Evolutionary conservation across 2,888 invertebrate species (phyloP), one percentile per base, ranked within the genome.

Genomic region (Allygus modestus): DNA sequence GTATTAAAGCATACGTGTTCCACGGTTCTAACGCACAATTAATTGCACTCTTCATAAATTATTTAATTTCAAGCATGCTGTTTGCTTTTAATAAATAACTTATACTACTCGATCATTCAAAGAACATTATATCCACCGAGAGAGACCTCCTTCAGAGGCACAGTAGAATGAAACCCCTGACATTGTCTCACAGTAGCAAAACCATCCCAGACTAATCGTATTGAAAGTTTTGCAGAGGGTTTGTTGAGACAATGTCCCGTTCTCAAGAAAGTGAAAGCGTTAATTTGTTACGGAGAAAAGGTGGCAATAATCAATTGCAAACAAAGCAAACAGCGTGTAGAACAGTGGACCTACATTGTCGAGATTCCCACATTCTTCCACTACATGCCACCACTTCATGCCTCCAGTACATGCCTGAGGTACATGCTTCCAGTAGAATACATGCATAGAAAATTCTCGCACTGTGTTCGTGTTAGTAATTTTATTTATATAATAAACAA

Each of bases 221-320:
- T 23, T 54, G 54, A 15, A 23, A 54, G 65, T 65, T 28, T 20
- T 65, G 28, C 28, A 20, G 51, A 15, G 9, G 51, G 51, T n/a
- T 2, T 51, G 51, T 51, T 51, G 51, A 51, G 51, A 51, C 51
- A 51, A 51, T 5, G 51, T 5, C 37, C 12, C 17, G 46, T 46
- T 15, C 61, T 11, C 61, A 2, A 26, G 31, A 33, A 23, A 71
- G 71, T 20, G 37, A 71, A 71, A 71, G 71, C 71, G 71, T 71
- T 37, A 41, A 71, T 71, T 71, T 37, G 71, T 41, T 71, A 71
- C 71, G 71, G n/a, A 1, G 71, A 4, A 41, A 71, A 33, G 20
- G 37, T 37, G 71, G 71, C 37, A 37, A 71, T 71, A 71, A 71
- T 71, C 71, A 71, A 71, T 37, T 71, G 20, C 28, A 65, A 65